Base-by-base conservation (phyloP, 2,888 invertebrate species). In the Terebella lapidaria region DNA sequence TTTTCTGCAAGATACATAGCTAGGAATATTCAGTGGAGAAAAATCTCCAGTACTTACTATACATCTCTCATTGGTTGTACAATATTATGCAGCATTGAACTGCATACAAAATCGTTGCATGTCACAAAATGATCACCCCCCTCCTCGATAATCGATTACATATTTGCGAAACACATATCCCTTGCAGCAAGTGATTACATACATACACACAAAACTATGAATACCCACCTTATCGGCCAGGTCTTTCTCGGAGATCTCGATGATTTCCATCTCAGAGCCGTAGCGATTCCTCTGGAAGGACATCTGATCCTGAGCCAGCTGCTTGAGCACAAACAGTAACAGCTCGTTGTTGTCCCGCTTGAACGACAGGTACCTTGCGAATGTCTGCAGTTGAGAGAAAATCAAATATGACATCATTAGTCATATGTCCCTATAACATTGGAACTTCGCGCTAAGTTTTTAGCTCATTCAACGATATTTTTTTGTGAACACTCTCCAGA, bases 271-370 rank as follows among this genome's bases (percentile, higher is more conserved):
- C 3, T 74, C 67, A 20, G 30, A 25, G 22, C 82, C 81, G 66
- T 78, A 82, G 35, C 83, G 74, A 64, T 81, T 82, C 26, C 82
- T 72, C 68, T 82, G 75, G 78, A 91, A 95, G 0, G 90, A 87
- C 60, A 94, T 83, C 75, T 94, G 93, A 81, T 97, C 96, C 76
- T 92, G 87, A 0, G 92, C 88, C 61, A 99, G 85, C 75, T 97
- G 95, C 25, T 94, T 89, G 57, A 99, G 85, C 68, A 97, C 89
- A 81, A 94, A 99, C 82, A 95, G 91, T 0, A 99, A 83, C 26
- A 99, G 84, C 78, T 99, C 97, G 72, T 94, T 92, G 84, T 95
- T 92, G 81, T 99, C 96, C 74, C 93, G 91, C 77, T 93, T 92
- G 85, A 89, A 97, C 0, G 91, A 84, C 53, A 99, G 83, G 82